phyloP scores from a whole-genome alignment of 2,113 vertebrate species.

The Antechinus stuartii region DNA sequence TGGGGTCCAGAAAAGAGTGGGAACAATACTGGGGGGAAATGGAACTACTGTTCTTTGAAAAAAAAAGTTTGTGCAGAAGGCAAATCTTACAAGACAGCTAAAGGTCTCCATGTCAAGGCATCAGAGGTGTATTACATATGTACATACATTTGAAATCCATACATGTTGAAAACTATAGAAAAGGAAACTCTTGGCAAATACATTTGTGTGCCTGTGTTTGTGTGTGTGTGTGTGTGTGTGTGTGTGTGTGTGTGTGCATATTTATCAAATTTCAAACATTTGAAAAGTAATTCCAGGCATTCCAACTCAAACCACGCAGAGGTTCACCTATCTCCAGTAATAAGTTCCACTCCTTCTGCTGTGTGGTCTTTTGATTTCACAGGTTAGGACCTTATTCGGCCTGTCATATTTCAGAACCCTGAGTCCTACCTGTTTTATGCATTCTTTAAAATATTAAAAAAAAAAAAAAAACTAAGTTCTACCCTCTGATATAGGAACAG shows the following conservation, averaged over 20 bases:
- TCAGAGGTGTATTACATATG: conserved; percentile 29
- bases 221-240: conserved; percentile 27
- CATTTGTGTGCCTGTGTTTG: conserved; percentile 52
- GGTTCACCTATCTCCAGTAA: conserved; percentile 59
- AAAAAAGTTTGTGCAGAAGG: conserved; percentile 19
- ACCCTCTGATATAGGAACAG: conserved; percentile 47
- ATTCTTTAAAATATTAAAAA: conserved; percentile 53
- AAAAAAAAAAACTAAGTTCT: conserved; percentile 20
- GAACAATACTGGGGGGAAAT: background rate
- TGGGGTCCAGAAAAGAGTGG: background rate
- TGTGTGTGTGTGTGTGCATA: conserved; percentile 59
- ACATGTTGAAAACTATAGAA: conserved; percentile 43
- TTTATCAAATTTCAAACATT: conserved; percentile 76
- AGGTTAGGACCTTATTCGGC: conserved; percentile 63
- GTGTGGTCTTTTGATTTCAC: conserved; percentile 71
- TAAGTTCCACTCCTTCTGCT: conserved; percentile 71
- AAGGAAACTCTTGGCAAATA: conserved; percentile 62
- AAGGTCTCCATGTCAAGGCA: conserved; percentile 45
- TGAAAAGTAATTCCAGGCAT: conserved; percentile 67
- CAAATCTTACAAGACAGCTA: conserved; percentile 14
- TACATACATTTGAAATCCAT: conserved; percentile 67
- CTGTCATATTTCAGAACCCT: conserved; percentile 60
- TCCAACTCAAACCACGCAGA: conserved; percentile 68
- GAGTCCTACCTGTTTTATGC: conserved; percentile 70
- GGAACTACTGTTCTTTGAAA: conserved; percentile 5